A percentile compares a stretch with the other conserved stretches of the same genome.
Conservation (phyloP, 2,888 invertebrate species). For the Eustalomyia histrio region DNA sequence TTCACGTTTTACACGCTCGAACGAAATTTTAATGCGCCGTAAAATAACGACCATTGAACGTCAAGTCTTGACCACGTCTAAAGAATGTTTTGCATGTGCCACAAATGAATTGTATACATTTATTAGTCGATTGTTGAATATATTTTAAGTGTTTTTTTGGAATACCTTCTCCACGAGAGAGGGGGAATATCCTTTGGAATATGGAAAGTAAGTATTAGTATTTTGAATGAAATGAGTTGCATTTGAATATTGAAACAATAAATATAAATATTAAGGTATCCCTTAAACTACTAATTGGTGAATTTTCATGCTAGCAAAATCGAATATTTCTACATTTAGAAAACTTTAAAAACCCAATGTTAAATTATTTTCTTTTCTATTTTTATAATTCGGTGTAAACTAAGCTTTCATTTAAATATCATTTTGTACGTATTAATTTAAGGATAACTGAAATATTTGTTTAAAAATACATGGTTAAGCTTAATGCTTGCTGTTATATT, state of each 20-base stretch:
- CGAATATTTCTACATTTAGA: too few species aligned
- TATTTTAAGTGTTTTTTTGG: conserved; percentile 1
- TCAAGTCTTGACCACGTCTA: conserved; percentile 77
- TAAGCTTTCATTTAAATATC: too few species aligned
- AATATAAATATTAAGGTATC: too few species aligned
- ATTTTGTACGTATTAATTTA: too few species aligned
- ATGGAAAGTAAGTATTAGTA: conserved; percentile 54
- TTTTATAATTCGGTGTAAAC: too few species aligned
- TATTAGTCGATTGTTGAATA: conserved; percentile 66
- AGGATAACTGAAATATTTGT: too few species aligned
- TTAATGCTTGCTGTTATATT: too few species aligned
- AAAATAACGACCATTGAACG: conserved; percentile 69
- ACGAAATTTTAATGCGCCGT: conserved; percentile 5
- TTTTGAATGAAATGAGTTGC: conserved; percentile 27
- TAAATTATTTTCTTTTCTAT: too few species aligned
- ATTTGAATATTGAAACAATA: conserved; percentile 27
- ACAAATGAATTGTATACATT: conserved; percentile 63
- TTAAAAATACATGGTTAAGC: too few species aligned
- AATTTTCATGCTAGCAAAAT: too few species aligned
- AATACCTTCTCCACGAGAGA: conserved; percentile 25
- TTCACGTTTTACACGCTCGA: conserved; percentile 23
- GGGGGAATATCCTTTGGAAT: conserved; percentile 50
- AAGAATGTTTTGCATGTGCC: conserved; percentile 73
- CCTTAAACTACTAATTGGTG: too few species aligned
- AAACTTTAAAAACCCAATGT: too few species aligned